Conservation (phyloP, 2,113 vertebrate genomes). For the Rhabdornis inornatus region DNA sequence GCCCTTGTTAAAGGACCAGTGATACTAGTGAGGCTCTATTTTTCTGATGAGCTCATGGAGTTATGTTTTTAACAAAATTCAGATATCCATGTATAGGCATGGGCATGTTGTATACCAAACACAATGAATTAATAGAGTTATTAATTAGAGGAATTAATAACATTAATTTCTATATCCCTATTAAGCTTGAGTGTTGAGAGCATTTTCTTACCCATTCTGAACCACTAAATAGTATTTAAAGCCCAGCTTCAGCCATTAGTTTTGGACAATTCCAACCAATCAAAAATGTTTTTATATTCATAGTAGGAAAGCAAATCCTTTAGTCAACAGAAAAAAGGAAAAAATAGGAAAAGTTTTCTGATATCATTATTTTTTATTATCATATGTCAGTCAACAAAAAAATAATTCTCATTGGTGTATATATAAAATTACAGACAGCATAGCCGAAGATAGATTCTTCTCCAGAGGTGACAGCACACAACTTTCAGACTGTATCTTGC, state of each 20-base stretch:
- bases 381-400: neutral
- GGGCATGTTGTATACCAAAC: neutral
- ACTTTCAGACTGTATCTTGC: neutral
- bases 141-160: neutral
- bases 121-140: neutral
- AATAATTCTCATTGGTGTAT: neutral
- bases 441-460: neutral
- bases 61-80: neutral
- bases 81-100: neutral
- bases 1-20: neutral
- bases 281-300: neutral
- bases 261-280: neutral
- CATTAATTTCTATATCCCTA: neutral
- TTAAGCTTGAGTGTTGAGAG: neutral
- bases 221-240: neutral
- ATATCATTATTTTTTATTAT: neutral
- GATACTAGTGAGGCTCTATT: neutral
- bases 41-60: neutral
- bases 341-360: neutral
- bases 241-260: neutral
- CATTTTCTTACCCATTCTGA: neutral
- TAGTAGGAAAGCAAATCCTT: neutral
- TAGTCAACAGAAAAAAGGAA: neutral
- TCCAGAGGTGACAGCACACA: neutral
- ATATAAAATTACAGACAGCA: neutral